Evolutionary conservation across 2,888 invertebrate species (phyloP), one percentile per base, ranked within the genome.

Genomic region (Horisme vitalbata): DNA sequence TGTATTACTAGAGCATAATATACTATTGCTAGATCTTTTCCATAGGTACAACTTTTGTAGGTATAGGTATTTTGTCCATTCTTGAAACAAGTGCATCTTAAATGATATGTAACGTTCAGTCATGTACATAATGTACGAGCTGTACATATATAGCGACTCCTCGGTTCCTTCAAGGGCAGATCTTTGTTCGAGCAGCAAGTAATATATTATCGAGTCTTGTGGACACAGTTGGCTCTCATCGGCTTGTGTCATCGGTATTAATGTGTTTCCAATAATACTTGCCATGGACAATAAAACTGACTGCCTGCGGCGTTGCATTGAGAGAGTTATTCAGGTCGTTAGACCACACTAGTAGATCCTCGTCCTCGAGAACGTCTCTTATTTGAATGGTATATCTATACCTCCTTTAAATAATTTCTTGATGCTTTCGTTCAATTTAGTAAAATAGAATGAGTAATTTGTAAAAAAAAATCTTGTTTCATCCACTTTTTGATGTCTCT

Each of bases 191-290:
- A 66, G 52, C 49, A 73, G 68, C 66, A 68, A 59, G 70, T 65
- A 68, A 59, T 71, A 77, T 75, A 78, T 78, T 83, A 82, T 79
- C 72, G 65, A 70, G 70, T 59, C 62, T 74, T 85, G 84, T 88
- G 68, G 83, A 88, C 80, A 88, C 88, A 88, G 87, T 79, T 88
- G 88, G 82, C 78, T 78, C 74, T 81, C 83, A 83, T 84, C 79
- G 79, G 75, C 76, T 79, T 83, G 82, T 88, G 85, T 87, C 87
- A 87, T 87, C 83, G 71, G 79, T 85, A 85, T 86, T 83, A 84
- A 85, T 85, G 83, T 84, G 69, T 75, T 66, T 80, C 77, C 79
- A 79, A 82, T 85, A 82, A 77, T 82, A 83, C 76, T 74, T 75
- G 75, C 74, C 71, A 76, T 74, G 72, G 76, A 79, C 77, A 80